These are phyloP conservation scores for Cydia amplana DNA, from an alignment of 1,140 invertebrate species.

Conservation along the genomic window DNA sequence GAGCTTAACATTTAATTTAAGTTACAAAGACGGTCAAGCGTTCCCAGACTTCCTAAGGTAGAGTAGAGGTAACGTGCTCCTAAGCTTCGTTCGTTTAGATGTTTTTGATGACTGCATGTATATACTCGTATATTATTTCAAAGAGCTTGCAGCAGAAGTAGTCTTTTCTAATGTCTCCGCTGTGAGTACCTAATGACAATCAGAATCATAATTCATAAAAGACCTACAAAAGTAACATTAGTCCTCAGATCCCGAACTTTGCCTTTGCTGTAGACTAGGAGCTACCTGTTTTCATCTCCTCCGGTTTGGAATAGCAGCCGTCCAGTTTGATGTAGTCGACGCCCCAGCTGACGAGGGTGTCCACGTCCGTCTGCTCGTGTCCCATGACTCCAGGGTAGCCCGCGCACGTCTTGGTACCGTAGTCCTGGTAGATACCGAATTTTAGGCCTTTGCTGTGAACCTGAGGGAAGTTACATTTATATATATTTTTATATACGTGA, in stretches of 20 bases:
- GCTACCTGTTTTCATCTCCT: slow-evolving; percentile 77
- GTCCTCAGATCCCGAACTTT: background rate
- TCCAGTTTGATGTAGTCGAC: slow-evolving; percentile 95
- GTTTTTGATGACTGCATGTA: too few relatives aligned
- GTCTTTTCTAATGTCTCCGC: too few relatives aligned
- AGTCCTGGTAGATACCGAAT: slow-evolving; percentile 94
- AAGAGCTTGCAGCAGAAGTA: too few relatives aligned
- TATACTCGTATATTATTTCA: too few relatives aligned
- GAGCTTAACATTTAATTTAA: too few relatives aligned
- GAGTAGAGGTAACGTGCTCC: too few relatives aligned
- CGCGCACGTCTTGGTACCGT: slow-evolving; percentile 89
- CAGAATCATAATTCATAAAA: too few relatives aligned
- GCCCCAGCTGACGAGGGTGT: slow-evolving; percentile 93
- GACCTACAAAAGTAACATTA: too few relatives aligned
- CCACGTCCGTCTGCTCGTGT: slow-evolving; percentile 87
- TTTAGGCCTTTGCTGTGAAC: slow-evolving; percentile 89
- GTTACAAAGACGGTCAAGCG: too few relatives aligned
- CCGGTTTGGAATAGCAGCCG: slow-evolving; percentile 88
- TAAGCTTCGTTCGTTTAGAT: too few relatives aligned
- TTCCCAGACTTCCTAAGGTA: too few relatives aligned
- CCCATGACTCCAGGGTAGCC: slow-evolving; percentile 92
- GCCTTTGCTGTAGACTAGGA: background rate
- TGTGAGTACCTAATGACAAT: background rate
- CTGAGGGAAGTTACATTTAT: slow-evolving; percentile 67
- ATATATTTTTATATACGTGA: too few relatives aligned